Evolutionary conservation across 2,113 vertebrate genomes (phyloP), one percentile per base, ranked within the genome.

Genomic region (Camelus bactrianus): DNA sequence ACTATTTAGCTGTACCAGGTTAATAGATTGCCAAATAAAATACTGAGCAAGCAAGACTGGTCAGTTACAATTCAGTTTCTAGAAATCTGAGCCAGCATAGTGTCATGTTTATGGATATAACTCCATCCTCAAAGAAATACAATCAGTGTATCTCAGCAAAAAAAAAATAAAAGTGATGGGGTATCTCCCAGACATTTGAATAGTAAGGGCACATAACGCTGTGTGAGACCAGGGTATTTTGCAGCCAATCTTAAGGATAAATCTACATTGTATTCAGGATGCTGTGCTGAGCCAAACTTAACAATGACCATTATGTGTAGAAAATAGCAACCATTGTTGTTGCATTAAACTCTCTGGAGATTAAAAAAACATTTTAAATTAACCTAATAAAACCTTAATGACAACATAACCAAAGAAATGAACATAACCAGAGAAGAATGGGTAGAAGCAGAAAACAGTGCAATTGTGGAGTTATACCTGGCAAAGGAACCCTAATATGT

Each of bases 241-340:
- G 81, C 17, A 52, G 82, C 50, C 88, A 73, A n/a, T 96, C 76
- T 81, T 96, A 96, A 75, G 62, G 77, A 97, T 97, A 89, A 96
- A 96, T 97, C 83, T 93, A 81, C 95, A 97, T 97, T 97, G 97
- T 98, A 54, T 96, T 94, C 96, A 79, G 26, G 38, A 87, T 92
- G 95, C 42, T 96, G 50, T 92, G 46, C 72, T 94, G 62, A 54
- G 50, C 81, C 85, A 95, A 81, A 95, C 38, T 94, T 95, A 98
- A 98, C 97, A 97, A 96, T 97, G 93, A 92, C 97, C 85, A 97
- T 98, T 98, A 97, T 97, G 88, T 91, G 93, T 87, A 94, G 93
- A 97, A 97, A 98, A 98, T 97, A 98, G 87, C 79, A 90, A 75
- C 95, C 94, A 97, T 96, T 98, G 97, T 96, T 96, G 64, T 84